Conservation (phyloP, 2,113 vertebrate species). For the Anseranas semipalmata region DNA sequence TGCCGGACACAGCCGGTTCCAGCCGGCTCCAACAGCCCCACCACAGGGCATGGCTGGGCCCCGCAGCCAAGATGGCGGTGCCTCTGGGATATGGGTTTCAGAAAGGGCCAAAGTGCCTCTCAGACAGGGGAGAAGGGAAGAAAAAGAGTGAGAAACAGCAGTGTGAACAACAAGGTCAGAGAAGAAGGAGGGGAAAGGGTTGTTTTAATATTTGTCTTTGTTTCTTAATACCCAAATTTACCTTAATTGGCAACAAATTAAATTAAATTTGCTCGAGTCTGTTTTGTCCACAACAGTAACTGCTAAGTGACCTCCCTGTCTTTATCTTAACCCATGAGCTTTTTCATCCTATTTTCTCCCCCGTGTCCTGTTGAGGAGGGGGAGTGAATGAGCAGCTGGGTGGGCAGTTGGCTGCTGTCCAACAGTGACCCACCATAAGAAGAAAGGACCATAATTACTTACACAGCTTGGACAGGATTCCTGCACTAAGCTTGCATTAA, state of each 20-base stretch:
- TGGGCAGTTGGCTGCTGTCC: background rate
- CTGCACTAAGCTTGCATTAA: background rate
- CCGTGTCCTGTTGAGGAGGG: background rate
- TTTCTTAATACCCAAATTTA: background rate
- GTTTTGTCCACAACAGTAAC: background rate
- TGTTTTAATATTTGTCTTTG: background rate
- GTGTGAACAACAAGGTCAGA: background rate
- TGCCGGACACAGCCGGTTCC: background rate
- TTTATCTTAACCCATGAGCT: background rate
- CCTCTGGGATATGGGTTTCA: background rate
- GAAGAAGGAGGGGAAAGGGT: background rate
- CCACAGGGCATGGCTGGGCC: fast-evolving
- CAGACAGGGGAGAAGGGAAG: background rate
- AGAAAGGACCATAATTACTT: background rate
- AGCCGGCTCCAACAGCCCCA: background rate
- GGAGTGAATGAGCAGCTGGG: background rate
- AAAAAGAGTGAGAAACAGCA: background rate
- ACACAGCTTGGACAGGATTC: background rate
- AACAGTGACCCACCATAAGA: background rate
- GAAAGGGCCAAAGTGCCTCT: background rate
- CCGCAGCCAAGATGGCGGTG: background rate
- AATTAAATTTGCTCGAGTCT: background rate
- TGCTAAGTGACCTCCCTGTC: background rate
- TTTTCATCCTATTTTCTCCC: background rate
- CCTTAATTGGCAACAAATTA: background rate